These are phyloP conservation scores for Dusona sp. DNA, from an alignment of 2,888 invertebrate species.

Conservation along the genomic window DNA sequence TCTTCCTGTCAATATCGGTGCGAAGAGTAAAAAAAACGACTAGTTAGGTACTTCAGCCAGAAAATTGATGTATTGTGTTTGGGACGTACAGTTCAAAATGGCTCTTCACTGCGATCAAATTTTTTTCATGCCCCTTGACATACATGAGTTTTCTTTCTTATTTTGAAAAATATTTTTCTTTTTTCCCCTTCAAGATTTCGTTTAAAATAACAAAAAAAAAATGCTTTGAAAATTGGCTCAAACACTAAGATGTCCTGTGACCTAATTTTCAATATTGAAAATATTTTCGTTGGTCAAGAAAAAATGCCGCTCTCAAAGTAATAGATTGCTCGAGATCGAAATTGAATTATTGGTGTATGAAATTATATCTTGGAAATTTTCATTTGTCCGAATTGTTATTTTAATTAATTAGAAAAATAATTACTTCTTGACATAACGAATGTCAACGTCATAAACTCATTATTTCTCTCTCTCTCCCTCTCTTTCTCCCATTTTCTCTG, in stretches of 20 bases:
- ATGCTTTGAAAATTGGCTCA: no score
- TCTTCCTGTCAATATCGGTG: constrained; percentile 2
- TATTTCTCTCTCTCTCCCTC: constrained; percentile 21
- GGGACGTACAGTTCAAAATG: constrained; percentile 67
- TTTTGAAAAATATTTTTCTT: constrained; percentile 18
- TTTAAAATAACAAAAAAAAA: neutral
- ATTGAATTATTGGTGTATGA: neutral
- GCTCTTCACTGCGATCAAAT: constrained; percentile 66
- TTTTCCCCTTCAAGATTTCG: neutral
- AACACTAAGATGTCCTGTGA: neutral
- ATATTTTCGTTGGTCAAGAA: neutral
- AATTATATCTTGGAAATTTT: neutral
- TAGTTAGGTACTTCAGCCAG: constrained; percentile 57
- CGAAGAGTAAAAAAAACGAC: neutral
- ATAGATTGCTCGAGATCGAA: neutral
- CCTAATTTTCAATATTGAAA: neutral
- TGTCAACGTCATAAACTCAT: constrained; percentile 20
- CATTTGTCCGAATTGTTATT: neutral
- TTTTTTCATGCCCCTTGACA: constrained; percentile 1
- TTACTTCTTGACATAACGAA: constrained; percentile 3
- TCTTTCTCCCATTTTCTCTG: neutral
- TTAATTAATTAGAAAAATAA: neutral
- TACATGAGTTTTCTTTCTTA: constrained; percentile 7
- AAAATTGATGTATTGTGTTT: constrained; percentile 70
- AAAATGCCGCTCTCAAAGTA: neutral